phyloP scores from a whole-genome alignment of 1,140 invertebrate genomes.

The Drosophila kepulauana region DNA sequence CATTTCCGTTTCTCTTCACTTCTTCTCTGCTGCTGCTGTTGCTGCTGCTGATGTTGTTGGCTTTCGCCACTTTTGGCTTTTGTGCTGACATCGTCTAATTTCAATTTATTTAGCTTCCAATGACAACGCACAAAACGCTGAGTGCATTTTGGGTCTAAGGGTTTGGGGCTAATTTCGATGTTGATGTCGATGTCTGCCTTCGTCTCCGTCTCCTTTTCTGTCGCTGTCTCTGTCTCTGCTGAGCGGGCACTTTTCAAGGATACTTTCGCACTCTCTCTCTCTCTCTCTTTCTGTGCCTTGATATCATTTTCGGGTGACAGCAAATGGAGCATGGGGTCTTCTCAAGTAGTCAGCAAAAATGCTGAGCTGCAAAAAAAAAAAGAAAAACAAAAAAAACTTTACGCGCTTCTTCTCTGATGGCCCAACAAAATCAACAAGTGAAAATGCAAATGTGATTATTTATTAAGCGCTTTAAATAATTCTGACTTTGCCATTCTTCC shows the following conservation, averaged over 20 bases:
- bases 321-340: not conserved
- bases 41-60: not conserved
- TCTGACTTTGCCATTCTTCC: conserved; percentile 30
- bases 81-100: conserved; percentile 80
- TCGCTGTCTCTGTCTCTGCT: conserved; percentile 16
- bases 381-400: conserved; percentile 4
- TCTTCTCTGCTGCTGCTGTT: not conserved
- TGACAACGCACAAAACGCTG: conserved; percentile 76
- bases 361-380: conserved; percentile 22
- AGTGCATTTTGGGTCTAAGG: conserved; percentile 30
- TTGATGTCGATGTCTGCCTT: conserved; percentile 43
- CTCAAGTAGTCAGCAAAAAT: conserved; percentile 39
- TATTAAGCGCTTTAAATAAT: conserved; percentile 83
- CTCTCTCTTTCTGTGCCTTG: not conserved
- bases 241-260: conserved; percentile 48
- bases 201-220: conserved; percentile 3
- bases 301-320: not conserved
- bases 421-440: conserved; percentile 79
- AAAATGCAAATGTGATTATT: conserved; percentile 83
- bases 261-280: not conserved
- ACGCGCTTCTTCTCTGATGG: conserved; percentile 19
- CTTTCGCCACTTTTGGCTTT: conserved; percentile 49
- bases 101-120: conserved; percentile 80
- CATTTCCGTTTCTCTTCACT: not conserved
- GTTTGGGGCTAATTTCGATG: conserved; percentile 64